These are phyloP conservation scores for Pelosia muscerda DNA, from an alignment of 2,888 invertebrate species.

Conservation along the genomic window DNA sequence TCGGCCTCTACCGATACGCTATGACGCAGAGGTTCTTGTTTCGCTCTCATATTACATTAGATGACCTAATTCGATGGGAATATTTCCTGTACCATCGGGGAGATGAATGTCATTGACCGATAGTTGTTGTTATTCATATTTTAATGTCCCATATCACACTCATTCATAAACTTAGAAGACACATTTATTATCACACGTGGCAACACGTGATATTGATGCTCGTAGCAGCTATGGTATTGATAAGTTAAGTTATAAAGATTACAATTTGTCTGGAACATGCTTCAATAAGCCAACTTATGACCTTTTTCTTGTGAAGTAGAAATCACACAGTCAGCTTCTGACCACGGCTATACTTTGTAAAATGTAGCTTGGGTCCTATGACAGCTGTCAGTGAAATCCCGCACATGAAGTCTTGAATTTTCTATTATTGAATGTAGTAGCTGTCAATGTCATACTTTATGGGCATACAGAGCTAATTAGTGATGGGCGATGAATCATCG, in stretches of 20 bases:
- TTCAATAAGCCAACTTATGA: too few species aligned
- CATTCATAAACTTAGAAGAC: not conserved
- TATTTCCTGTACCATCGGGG: conserved; percentile 56
- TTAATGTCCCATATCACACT: conserved; percentile 20
- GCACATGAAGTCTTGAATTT: too few species aligned
- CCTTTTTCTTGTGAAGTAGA: too few species aligned
- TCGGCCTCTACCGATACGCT: conserved; percentile 63
- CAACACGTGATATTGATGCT: not conserved
- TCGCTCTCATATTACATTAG: conserved; percentile 71
- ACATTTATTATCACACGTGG: not conserved
- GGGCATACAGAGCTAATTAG: too few species aligned
- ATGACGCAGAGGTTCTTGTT: conserved; percentile 68
- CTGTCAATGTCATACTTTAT: too few species aligned
- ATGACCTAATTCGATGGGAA: conserved; percentile 72
- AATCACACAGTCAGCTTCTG: too few species aligned
- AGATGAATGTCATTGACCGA: conserved; percentile 43
- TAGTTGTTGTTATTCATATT: conserved; percentile 37
- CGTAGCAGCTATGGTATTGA: not conserved
- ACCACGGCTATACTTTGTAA: too few species aligned
- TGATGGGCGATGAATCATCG: too few species aligned
- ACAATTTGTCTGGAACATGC: too few species aligned
- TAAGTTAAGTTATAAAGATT: not conserved
- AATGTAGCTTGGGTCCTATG: too few species aligned
- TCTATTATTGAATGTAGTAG: too few species aligned
- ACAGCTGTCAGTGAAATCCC: too few species aligned